Evolutionary conservation across 2,113 vertebrate species (phyloP).

Genomic region (Cyanocitta stelleri): DNA sequence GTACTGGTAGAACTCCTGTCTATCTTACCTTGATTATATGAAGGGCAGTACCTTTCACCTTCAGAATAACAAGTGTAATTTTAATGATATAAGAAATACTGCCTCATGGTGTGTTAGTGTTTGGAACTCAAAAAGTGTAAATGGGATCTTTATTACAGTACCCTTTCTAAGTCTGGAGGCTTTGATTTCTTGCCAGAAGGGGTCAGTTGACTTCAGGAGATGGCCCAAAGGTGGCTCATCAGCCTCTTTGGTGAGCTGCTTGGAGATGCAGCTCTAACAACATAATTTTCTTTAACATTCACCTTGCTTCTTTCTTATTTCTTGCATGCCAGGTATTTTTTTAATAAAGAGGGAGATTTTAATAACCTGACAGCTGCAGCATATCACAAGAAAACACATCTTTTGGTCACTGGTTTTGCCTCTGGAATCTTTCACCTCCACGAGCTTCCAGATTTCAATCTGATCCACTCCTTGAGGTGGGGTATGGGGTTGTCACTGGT

Average conservation of each 20-base stretch:
- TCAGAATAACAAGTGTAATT: background rate
- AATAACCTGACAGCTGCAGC: constrained; percentile 85
- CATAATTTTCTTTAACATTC: background rate
- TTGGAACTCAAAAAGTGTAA: background rate
- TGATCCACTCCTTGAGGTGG: constrained; percentile 95
- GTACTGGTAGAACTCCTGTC: background rate
- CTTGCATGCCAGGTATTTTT: constrained; percentile 80
- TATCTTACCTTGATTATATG: background rate
- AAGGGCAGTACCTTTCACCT: background rate
- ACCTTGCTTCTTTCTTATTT: background rate
- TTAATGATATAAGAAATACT: background rate
- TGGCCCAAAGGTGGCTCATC: background rate
- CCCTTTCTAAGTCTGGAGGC: background rate
- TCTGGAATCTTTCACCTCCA: constrained; percentile 94
- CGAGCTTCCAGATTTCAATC: constrained; percentile 91
- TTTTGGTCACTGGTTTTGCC: constrained; percentile 91
- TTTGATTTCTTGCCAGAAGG: background rate
- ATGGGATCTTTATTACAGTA: background rate
- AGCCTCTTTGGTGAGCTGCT: background rate
- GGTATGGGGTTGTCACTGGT: background rate
- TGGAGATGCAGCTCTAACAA: background rate
- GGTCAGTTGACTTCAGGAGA: background rate
- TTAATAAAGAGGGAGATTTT: constrained; percentile 94
- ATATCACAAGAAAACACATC: constrained; percentile 84
- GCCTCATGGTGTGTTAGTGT: accelerated